Evolutionary conservation across 2,888 invertebrate species (phyloP), one percentile per base, ranked within the genome.

Genomic region (Lepidochrysops patricia): DNA sequence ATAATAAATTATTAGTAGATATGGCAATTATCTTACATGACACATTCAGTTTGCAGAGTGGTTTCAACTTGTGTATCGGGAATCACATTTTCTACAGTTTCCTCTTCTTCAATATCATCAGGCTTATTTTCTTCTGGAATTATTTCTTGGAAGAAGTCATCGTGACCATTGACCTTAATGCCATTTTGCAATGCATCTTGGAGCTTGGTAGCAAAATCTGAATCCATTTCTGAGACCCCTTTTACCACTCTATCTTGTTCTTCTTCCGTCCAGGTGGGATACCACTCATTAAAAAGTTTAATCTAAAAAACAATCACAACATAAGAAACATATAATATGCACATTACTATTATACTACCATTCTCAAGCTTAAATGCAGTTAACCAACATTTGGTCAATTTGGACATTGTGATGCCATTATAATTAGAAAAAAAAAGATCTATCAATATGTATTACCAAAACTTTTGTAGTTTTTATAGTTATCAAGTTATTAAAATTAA

Each of bases 241-340:
- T 91, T 91, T 35, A 95, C 82, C 32, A 96, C 88, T 66, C 91
- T 91, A 35, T 93, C 92, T 72, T 93, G 93, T 65, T 95, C 93
- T 64, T 93, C 93, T 50, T 91, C 89, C 4, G 92, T 91, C 96
- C 96, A 96, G 69, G 93, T 92, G 13, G 92, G 91, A 70, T 93
- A 94, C 96, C 96, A 96, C 80, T 96, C 95, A 70, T 93, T 93
- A 72, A 96, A 96, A 49, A 96, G 80, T 82, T 96, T 96, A 56
- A 94, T 92, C 94, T 94, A 77, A 64, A 82, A 79, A 61, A 49
- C 27, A 35, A 52, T 34, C n/a, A n/a, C n/a, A n/a, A n/a, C n/a
- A n/a, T n/a, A n/a, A n/a, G n/a, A n/a, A n/a, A n/a, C n/a, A n/a
- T n/a, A n/a, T n/a, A n/a, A n/a, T n/a, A n/a, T n/a, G n/a, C n/a